Base-by-base conservation (phyloP, 2,888 invertebrate species). In the Agrilus cyanescens region DNA sequence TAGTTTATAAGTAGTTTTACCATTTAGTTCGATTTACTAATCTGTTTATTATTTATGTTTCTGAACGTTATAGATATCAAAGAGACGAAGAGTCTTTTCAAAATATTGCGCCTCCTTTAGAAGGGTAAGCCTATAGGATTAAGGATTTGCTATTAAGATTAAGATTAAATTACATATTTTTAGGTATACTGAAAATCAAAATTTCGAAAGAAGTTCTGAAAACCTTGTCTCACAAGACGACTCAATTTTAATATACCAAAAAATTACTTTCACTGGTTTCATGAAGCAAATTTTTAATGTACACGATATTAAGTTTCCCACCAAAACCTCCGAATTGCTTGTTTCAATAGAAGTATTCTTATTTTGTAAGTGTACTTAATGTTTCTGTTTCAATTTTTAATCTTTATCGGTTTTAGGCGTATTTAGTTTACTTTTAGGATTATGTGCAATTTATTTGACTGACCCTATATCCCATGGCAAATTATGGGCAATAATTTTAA, bases 291-390 rank as follows among this genome's bases (percentile, higher is more conserved):
- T 74, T 31, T 50, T 71, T 36, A 74, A 73, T 58, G 59, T 57
- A n/a, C 65, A 67, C 39, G 32, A 50, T 0, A 61, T 55, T 41
- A 25, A 53, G 12, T 37, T 61, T 32, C 75, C 76, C 15, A 69
- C 71, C 0, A 50, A 61, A 30, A 66, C 70, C 44, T 72, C 74
- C 35, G 61, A 73, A 8, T 57, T 54, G 4, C 48, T 72, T 3
- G 75, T 74, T 2, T 57, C 67, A 2, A 55, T 62, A 0, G 67
- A 73, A 8, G 70, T 76, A 41, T 62, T 69, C 0, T 38, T 72
- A 0, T 75, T 72, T 49, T 72, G 75, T 75, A 51, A 63, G 30
- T 25, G 0, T n/a, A 16, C 12, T 38, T 5, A 18, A 7, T 40
- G 42, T n/a, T 40, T 40, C 10, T 30, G 33, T 34, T 43, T 40